Conservation (phyloP, 2,888 invertebrate genomes). For the Catocala fraxini region DNA sequence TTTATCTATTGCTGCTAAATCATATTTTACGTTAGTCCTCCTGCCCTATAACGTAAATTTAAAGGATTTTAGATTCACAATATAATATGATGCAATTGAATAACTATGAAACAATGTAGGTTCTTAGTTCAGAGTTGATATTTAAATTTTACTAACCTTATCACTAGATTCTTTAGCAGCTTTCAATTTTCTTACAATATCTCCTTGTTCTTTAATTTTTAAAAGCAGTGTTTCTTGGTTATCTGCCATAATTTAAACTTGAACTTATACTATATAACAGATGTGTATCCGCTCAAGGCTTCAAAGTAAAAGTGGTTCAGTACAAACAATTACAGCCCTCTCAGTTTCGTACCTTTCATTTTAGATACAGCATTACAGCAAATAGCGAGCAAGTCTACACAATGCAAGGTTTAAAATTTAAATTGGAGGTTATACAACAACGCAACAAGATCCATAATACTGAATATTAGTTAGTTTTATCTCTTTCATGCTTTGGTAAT, state of each 20-base stretch:
- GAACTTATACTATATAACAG: conserved; percentile 36
- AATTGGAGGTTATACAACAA: background rate
- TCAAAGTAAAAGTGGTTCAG: conserved; percentile 64
- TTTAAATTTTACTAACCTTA: conserved; percentile 85
- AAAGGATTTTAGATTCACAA: conserved; percentile 37
- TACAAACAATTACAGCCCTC: conserved; percentile 12
- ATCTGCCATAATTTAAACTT: conserved; percentile 70
- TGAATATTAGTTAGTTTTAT: conserved; percentile 9
- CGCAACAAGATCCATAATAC: background rate
- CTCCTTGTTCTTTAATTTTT: conserved; percentile 90
- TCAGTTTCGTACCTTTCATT: conserved; percentile 71
- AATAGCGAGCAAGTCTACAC: conserved; percentile 40
- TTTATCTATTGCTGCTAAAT: conserved; percentile 72
- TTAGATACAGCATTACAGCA: conserved; percentile 56
- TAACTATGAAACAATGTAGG: conserved; percentile 30
- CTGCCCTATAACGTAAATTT: conserved; percentile 69
- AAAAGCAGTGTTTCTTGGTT: conserved; percentile 70
- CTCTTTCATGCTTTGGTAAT: conserved; percentile 20
- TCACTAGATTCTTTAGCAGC: conserved; percentile 92
- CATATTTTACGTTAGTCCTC: conserved; percentile 53
- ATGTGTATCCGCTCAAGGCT: conserved; percentile 60
- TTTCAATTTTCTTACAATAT: conserved; percentile 94
- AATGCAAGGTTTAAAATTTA: no score
- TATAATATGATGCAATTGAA: conserved; percentile 59
- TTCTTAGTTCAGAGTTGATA: background rate